Conservation (phyloP, 1,140 invertebrate genomes). For the Halesus radiatus region DNA sequence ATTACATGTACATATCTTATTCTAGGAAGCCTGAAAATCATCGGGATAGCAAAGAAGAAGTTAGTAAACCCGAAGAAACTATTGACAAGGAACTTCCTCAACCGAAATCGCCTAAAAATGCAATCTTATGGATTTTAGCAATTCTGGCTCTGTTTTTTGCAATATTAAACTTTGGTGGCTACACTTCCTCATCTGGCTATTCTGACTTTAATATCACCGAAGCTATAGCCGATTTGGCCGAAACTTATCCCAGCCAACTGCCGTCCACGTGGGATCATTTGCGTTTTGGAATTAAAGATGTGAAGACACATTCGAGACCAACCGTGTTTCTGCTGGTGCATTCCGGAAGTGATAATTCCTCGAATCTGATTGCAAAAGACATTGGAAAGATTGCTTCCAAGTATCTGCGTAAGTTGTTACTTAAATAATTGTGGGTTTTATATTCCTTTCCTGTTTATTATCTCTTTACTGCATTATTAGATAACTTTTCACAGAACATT, state of each 20-base stretch:
- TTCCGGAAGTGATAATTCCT: not conserved
- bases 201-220: not conserved
- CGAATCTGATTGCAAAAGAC: not conserved
- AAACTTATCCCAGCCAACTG: not conserved
- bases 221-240: not conserved
- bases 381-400: constrained; percentile 5
- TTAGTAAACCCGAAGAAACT: no score
- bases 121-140: no score
- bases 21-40: no score
- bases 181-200: not conserved
- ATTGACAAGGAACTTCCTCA: no score
- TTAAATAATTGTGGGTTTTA: no score
- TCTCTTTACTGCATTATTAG: no score
- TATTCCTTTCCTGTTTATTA: no score
- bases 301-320: constrained; percentile 4
- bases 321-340: constrained; percentile 22
- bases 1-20: no score
- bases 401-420: constrained; percentile 19
- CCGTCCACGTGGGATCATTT: constrained; percentile 6
- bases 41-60: no score
- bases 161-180: not conserved
- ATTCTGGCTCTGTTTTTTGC: no score
- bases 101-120: no score
- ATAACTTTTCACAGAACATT: no score
- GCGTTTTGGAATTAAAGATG: not conserved